Evolutionary conservation across 2,888 invertebrate genomes (phyloP).

Genomic region (Thereva unica): DNA sequence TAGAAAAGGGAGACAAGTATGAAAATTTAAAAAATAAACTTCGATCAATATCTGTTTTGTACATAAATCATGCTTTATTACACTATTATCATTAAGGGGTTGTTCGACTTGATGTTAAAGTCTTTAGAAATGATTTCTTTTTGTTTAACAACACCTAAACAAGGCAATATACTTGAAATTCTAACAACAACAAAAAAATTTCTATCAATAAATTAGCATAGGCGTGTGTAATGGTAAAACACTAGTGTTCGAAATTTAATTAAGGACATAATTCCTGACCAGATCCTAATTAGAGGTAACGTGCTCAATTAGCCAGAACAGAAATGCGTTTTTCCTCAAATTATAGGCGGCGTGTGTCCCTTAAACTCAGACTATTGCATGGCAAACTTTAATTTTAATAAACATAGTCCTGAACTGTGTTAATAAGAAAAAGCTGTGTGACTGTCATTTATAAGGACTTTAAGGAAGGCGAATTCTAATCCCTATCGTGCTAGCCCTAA

Average conservation of each 20-base stretch:
- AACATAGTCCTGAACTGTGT: conserved; percentile 11
- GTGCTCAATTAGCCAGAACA: conserved; percentile 16
- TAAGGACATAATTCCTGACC: conserved; percentile 22
- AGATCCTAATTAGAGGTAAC: conserved; percentile 26
- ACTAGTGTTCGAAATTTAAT: conserved; percentile 19
- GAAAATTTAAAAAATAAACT: no score
- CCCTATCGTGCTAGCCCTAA: conserved; percentile 36
- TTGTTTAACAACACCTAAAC: no score
- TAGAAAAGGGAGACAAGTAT: no score
- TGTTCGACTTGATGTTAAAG: no score
- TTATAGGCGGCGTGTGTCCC: conserved; percentile 1
- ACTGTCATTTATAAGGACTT: conserved; percentile 23
- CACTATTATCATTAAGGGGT: no score
- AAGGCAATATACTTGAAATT: no score
- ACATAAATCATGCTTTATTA: no score
- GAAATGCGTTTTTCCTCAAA: conserved; percentile 2
- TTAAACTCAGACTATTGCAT: conserved; percentile 8
- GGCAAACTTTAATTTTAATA: conserved; percentile 31
- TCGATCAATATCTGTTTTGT: no score
- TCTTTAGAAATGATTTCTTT: no score
- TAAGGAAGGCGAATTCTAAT: conserved; percentile 21
- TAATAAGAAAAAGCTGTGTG: conserved; percentile 15
- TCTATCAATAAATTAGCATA: no score
- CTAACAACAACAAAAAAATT: no score
- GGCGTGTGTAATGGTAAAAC: no score